Evolutionary conservation across 2,113 vertebrate species (phyloP).

Genomic region (Eurypyga helias): DNA sequence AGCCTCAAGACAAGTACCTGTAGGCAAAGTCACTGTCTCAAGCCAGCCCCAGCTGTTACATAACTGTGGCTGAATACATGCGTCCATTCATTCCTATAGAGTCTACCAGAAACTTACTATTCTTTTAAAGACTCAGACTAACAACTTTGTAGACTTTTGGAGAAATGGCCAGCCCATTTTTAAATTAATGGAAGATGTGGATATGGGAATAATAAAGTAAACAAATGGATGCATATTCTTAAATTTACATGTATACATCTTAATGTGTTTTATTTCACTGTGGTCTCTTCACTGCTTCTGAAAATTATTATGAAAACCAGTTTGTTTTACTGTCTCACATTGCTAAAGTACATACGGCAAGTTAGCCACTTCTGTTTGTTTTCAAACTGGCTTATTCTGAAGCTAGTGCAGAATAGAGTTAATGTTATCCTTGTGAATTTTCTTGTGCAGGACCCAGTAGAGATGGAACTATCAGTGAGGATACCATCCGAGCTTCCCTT

Average conservation of each 20-base stretch:
- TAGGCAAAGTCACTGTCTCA: background rate
- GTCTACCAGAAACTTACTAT: background rate
- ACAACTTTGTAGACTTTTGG: background rate
- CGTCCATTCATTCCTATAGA: background rate
- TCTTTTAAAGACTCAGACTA: background rate
- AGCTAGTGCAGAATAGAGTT: background rate
- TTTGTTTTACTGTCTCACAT: background rate
- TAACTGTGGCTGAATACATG: background rate
- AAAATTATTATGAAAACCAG: background rate
- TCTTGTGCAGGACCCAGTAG: slow-evolving; percentile 84
- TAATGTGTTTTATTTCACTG: background rate
- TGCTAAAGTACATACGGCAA: background rate
- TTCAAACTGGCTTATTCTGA: background rate
- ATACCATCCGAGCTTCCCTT: slow-evolving; percentile 95
- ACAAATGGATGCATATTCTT: background rate
- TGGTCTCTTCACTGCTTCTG: background rate
- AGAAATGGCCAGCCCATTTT: background rate
- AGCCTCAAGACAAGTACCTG: background rate
- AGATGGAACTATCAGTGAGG: slow-evolving; percentile 95
- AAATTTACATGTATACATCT: background rate
- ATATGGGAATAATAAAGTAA: background rate
- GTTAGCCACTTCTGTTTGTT: background rate
- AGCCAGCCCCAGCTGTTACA: background rate
- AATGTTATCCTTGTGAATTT: background rate
- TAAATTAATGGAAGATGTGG: background rate